phyloP scores from a whole-genome alignment of 2,113 vertebrate species.

The Syrrhaptes paradoxus region DNA sequence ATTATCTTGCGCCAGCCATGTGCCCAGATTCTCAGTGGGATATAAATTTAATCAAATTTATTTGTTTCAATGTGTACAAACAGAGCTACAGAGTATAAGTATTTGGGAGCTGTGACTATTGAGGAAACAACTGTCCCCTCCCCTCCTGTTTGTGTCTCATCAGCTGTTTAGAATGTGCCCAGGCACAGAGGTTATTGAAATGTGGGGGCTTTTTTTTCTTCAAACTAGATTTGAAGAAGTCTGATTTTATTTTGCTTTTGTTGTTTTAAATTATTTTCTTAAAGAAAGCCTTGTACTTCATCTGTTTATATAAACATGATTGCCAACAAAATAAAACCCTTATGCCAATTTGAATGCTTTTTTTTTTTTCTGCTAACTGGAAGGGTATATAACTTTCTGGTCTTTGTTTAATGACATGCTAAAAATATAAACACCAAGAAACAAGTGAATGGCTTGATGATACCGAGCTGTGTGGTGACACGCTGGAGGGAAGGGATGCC shows the following conservation, averaged over 20 bases:
- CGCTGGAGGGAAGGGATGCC: too few relatives aligned
- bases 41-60: too few relatives aligned
- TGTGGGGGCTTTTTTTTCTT: fast-evolving
- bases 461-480: too few relatives aligned
- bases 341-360: not conserved
- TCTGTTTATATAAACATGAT: not conserved
- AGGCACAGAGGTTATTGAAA: not conserved
- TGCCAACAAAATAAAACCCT: not conserved
- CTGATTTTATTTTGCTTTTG: not conserved
- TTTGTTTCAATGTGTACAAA: not conserved
- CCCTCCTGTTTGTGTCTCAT: not conserved
- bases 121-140: not conserved
- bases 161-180: not conserved
- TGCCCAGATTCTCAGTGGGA: not conserved
- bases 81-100: not conserved
- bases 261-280: not conserved
- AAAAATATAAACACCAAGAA: not conserved
- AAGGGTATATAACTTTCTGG: not conserved
- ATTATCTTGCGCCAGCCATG: not conserved
- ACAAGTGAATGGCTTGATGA: not conserved
- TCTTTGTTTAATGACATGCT: not conserved
- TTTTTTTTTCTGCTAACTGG: not conserved
- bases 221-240: not conserved
- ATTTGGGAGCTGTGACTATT: not conserved
- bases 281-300: not conserved